phyloP scores from a whole-genome alignment of 2,888 invertebrate species.

The Microplitis deprimator region DNA sequence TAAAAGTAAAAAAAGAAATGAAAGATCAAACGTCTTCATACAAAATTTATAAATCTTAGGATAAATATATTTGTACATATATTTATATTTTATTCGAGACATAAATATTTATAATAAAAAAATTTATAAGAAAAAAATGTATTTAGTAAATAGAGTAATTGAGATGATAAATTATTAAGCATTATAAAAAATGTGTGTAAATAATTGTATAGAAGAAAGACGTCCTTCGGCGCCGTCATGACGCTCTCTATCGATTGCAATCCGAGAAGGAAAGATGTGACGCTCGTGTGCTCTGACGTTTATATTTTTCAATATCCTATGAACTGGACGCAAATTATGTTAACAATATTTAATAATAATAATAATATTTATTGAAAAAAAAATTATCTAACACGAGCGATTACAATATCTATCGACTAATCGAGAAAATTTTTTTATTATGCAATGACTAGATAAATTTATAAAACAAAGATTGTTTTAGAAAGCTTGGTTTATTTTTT shows the following conservation, averaged over 20 bases:
- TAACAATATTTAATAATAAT: constrained; percentile 4
- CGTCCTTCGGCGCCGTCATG: constrained; percentile 62
- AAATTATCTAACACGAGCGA: background rate
- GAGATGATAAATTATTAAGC: background rate
- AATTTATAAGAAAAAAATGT: background rate
- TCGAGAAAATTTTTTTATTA: background rate
- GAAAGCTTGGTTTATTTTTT: background rate
- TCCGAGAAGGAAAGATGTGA: constrained; percentile 47
- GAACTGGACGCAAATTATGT: background rate
- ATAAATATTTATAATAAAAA: background rate
- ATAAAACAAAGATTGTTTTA: constrained; percentile 6
- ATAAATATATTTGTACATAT: background rate
- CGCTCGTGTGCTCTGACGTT: constrained; percentile 20
- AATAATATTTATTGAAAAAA: background rate
- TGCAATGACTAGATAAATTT: background rate
- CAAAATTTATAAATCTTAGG: background rate
- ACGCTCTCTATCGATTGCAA: constrained; percentile 65
- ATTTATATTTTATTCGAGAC: background rate
- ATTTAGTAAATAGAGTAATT: background rate
- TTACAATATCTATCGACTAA: background rate
- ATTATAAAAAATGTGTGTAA: constrained; percentile 11
- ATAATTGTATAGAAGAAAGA: constrained; percentile 47
- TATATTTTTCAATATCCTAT: constrained; percentile 19
- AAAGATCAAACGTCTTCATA: background rate
- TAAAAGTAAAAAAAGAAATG: background rate